Conservation (phyloP, 2,113 vertebrate species). For the Neogale vison region DNA sequence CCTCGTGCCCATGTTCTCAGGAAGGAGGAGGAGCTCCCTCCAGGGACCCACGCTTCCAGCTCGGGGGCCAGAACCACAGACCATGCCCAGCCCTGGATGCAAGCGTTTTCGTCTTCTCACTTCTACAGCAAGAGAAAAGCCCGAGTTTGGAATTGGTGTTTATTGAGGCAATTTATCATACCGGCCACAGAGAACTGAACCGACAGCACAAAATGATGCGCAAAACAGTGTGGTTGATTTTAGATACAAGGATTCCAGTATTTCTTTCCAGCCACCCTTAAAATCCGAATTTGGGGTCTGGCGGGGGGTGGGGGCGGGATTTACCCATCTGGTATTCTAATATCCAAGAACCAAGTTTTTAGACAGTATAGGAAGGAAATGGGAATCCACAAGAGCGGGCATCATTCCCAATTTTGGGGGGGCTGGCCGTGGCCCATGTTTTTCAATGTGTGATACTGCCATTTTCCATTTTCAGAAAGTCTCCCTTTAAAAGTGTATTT, state of each 20-base stretch:
- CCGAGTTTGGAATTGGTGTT: not conserved
- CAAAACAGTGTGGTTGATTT: not conserved
- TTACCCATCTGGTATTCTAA: conserved; percentile 31
- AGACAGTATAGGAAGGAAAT: conserved; percentile 18
- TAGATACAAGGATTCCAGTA: not conserved
- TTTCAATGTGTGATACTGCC: not conserved
- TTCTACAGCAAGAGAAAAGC: not conserved
- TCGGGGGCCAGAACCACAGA: not conserved
- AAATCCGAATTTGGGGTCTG: not conserved
- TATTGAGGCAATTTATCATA: not conserved
- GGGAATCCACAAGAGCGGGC: conserved; percentile 15
- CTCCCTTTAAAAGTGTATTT: not conserved
- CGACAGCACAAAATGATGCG: not conserved
- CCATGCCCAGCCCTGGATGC: not conserved
- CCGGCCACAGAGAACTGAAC: not conserved
- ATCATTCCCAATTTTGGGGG: not conserved
- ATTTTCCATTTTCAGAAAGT: conserved; percentile 27
- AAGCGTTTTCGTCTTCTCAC: conserved; percentile 5
- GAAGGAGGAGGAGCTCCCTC: not conserved
- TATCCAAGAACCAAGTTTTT: not conserved
- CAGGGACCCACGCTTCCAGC: not conserved
- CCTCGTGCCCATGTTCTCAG: not conserved
- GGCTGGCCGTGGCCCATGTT: not conserved
- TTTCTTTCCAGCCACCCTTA: not conserved
- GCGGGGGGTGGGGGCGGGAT: too few relatives aligned